Evolutionary conservation across 2,888 invertebrate species (phyloP), one percentile per base, ranked within the genome.

Genomic region (Lydus trimaculatus): DNA sequence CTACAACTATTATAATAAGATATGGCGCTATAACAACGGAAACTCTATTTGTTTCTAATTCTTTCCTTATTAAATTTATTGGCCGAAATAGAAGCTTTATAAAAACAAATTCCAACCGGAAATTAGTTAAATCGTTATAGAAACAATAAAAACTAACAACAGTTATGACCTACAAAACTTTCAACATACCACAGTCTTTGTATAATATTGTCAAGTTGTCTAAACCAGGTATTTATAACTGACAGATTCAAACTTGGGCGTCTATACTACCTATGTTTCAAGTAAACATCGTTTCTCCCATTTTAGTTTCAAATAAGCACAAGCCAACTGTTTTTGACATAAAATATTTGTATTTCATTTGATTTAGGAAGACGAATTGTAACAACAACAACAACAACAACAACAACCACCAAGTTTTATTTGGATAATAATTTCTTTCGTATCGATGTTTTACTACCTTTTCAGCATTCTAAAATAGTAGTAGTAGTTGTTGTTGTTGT

Each of bases 181-280:
- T 20, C 17, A 43, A 17, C 1, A 20, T 0, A 39, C 15, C 15
- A 36, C 8, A 48, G 11, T 7, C 56, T 56, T 56, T 58, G 64
- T 70, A 67, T 65, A 67, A 63, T 48, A 66, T 65, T 70, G 70
- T 70, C 70, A 67, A 62, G 70, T 70, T 70, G 70, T 70, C 70
- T 62, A 65, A 65, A 70, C 52, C 70, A 70, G 67, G 67, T 70
- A 70, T 67, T 70, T 70, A 70, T 67, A 70, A 67, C 70, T 70
- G 70, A 70, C 70, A 70, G 67, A 70, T 67, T 70, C 70, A 70
- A 70, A 70, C 65, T 70, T 70, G 65, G 70, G 62, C 66, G 66
- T 70, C 62, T 20, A 68, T 62, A 62, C 17, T 20, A 65, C 58
- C 64, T 70, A 66, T 70, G 67, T 70, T 70, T 66, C 70, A 43